phyloP scores from a whole-genome alignment of 2,888 invertebrate genomes.

The Nyleta sp. region DNA sequence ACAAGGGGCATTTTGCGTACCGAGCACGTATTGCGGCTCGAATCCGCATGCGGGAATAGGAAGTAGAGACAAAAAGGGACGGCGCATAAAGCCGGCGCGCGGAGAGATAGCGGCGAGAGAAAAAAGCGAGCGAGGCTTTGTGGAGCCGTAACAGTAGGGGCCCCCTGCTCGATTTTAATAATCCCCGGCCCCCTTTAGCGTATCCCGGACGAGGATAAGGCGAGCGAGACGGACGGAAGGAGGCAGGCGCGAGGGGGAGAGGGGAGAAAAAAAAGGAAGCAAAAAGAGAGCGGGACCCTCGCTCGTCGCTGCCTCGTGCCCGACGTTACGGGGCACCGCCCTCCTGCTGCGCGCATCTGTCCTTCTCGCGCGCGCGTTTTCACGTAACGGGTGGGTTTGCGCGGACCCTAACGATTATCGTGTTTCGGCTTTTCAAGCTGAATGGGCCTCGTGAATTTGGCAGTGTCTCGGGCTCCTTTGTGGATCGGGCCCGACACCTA shows the following conservation, averaged over 20 bases:
- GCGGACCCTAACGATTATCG: conserved; percentile 52
- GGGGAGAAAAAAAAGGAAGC: conserved; percentile 34
- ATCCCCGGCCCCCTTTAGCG: conserved; percentile 75
- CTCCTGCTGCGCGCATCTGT: conserved; percentile 74
- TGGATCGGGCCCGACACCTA: conserved; percentile 52
- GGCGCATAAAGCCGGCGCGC: conserved; percentile 45
- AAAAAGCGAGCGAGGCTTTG: conserved; percentile 49
- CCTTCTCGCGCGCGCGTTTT: conserved; percentile 58
- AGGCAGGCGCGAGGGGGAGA: conserved; percentile 40
- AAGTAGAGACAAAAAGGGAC: conserved; percentile 57
- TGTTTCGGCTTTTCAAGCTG: conserved; percentile 50
- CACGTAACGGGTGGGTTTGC: conserved; percentile 64
- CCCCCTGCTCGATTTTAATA: conserved; percentile 75
- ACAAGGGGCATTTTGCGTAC: conserved; percentile 76
- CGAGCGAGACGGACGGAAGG: conserved; percentile 59
- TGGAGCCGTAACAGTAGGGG: conserved; percentile 69
- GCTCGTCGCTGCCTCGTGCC: conserved; percentile 75
- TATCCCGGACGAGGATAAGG: conserved; percentile 70
- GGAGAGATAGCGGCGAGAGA: conserved; percentile 38
- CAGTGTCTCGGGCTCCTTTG: conserved; percentile 35
- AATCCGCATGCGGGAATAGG: conserved; percentile 71
- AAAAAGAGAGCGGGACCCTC: conserved; percentile 54
- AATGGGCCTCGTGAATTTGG: conserved; percentile 52
- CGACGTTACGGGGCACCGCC: conserved; percentile 76
- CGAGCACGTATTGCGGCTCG: conserved; percentile 72